A percentile compares a stretch with the other conserved stretches of the same genome.
Conservation (phyloP, 2,888 invertebrate species). For the Bellardia bayeri region DNA sequence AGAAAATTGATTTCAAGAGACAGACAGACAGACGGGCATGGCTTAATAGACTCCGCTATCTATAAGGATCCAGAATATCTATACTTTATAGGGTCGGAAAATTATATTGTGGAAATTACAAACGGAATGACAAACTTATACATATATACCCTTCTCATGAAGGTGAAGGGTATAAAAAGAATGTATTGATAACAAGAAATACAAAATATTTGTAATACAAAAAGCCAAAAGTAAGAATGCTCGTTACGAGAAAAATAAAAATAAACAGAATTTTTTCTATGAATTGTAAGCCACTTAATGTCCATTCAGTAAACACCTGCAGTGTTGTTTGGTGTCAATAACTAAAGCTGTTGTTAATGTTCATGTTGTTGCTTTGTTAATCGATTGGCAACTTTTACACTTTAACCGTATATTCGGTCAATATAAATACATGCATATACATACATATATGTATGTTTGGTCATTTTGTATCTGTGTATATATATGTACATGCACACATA, state of each 20-base stretch:
- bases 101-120: too few relatives aligned
- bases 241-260: neutral
- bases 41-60: too few relatives aligned
- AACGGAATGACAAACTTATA: too few relatives aligned
- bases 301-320: conserved; percentile 29
- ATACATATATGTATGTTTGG: neutral
- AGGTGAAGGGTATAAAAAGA: too few relatives aligned
- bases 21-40: too few relatives aligned
- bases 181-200: too few relatives aligned
- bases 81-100: too few relatives aligned
- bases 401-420: conserved; percentile 11
- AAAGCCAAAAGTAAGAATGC: too few relatives aligned
- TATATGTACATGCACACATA: neutral
- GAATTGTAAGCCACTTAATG: conserved; percentile 25
- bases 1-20: too few relatives aligned
- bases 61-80: too few relatives aligned
- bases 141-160: too few relatives aligned
- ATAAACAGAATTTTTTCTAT: neutral
- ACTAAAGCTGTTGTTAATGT: conserved; percentile 27
- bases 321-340: conserved; percentile 35
- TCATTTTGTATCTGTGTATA: neutral
- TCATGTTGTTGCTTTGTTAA: conserved; percentile 16
- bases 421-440: neutral
- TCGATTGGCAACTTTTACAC: conserved; percentile 6
- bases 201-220: too few relatives aligned